Conservation (phyloP, 2,797 vertebrate species). For the Gallirallus australis region DNA sequence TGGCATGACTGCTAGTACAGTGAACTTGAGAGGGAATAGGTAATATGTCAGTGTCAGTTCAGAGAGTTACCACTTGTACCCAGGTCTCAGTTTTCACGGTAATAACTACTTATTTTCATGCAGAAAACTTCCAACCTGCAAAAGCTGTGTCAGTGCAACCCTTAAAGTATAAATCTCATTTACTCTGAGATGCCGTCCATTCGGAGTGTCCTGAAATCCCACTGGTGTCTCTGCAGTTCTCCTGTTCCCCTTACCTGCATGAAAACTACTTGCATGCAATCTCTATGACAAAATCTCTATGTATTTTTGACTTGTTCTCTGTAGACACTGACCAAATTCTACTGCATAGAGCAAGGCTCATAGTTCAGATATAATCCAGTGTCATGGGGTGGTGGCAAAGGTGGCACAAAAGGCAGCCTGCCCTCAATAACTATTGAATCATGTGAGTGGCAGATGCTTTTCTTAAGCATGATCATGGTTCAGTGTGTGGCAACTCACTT, state of each 20-base stretch:
- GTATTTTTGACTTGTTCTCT: background rate
- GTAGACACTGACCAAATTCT: background rate
- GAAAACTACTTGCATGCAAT: slow-evolving; percentile 18
- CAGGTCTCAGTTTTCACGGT: fast-evolving
- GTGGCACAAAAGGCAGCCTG: background rate
- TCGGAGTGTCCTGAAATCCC: background rate
- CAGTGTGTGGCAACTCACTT: background rate
- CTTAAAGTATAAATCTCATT: background rate
- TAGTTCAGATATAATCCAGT: background rate
- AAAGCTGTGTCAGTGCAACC: background rate
- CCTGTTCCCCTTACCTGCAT: background rate
- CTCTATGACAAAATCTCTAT: background rate
- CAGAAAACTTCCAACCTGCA: background rate
- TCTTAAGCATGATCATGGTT: background rate
- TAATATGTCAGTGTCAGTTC: background rate
- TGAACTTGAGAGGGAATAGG: background rate
- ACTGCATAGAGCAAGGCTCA: background rate
- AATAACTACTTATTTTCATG: background rate
- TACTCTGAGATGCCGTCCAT: background rate
- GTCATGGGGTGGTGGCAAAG: background rate
- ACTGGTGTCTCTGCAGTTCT: background rate
- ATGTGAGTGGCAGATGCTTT: background rate
- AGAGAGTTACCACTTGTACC: background rate
- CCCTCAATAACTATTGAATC: background rate
- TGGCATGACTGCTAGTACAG: background rate